Conservation (phyloP, 2,113 vertebrate species). For the Odontophorus gujanensis region DNA sequence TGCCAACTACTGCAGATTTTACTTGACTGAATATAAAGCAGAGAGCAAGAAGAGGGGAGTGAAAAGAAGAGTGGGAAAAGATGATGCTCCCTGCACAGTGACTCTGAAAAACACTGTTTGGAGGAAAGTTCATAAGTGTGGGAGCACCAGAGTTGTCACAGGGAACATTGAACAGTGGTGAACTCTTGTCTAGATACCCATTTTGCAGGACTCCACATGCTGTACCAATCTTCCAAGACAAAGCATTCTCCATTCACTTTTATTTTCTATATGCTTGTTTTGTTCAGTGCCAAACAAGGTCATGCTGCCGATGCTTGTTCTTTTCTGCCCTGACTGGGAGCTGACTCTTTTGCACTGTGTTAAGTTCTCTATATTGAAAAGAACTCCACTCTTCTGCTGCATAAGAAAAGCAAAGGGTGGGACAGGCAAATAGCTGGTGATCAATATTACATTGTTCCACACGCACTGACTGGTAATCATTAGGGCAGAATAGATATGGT, state of each 20-base stretch:
- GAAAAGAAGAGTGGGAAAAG: background rate
- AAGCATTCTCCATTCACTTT: background rate
- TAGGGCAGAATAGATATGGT: background rate
- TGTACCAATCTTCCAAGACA: background rate
- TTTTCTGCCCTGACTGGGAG: slow-evolving; percentile 6
- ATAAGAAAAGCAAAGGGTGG: background rate
- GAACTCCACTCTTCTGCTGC: background rate
- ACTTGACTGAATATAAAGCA: background rate
- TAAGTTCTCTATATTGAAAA: background rate
- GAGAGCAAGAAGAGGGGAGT: background rate
- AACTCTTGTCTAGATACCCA: background rate
- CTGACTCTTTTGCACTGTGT: background rate
- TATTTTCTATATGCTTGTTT: slow-evolving; percentile 29
- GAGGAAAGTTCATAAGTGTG: background rate
- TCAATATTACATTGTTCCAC: background rate
- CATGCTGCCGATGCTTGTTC: slow-evolving; percentile 15
- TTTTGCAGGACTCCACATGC: background rate
- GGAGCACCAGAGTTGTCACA: background rate
- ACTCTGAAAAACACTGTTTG: background rate
- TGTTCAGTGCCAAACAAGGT: background rate
- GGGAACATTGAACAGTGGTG: background rate
- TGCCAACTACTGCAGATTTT: background rate
- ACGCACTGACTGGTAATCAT: background rate
- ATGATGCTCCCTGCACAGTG: background rate
- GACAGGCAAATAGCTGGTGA: background rate